Evolutionary conservation across 2,888 invertebrate genomes (phyloP), one percentile per base, ranked within the genome.

Genomic region (Cyrtodaria siliqua): DNA sequence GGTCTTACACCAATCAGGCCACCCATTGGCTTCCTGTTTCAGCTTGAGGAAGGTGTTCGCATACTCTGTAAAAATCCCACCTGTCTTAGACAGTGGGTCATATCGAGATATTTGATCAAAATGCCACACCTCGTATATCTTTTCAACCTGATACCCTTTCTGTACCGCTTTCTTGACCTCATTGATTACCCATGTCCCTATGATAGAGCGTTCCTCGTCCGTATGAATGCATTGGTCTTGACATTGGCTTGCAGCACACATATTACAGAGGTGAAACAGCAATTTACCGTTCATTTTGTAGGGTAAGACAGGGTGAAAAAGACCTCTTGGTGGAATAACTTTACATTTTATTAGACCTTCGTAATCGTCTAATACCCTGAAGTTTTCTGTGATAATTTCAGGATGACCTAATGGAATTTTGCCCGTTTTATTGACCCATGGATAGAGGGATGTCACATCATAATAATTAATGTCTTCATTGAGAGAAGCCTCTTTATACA

Each of bases 31-130:
- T 79, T 89, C 88, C 44, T 83, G 81, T 71, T 88, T 89, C 18
- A 86, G 1, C 12, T 33, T 33, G 6, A 33, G 12, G 12, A 4
- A 33, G 4, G 33, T 33, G 33, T 33, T 33, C 33, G 92, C 86
- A 72, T 81, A 79, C 12, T 76, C 82, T 0, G 85, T 74, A 75
- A 92, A 92, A 4, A 92, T 38, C 8, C 83, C 82, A 29, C 52
- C 12, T 8, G 33, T 33, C 33, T 8, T 33, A 12, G 33, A 8
- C 33, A 8, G 6, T 8, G 33, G 33, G 47, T 75, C 55, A 38
- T 75, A 79, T 44, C 66, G 44, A 6, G 68, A 67, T 44, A 68
- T 64, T 16, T 52, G n/a, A 12, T 68, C 56, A 40, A 75, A 79
- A 44, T 79, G 74, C 64, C 59, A 79, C 16, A 79, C 69, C 59